Percentiles rank a stretch among this genome's conserved stretches.
phyloP scores from a whole-genome alignment of 2,113 vertebrate genomes.

The Poeciliopsis turrubarensis region DNA sequence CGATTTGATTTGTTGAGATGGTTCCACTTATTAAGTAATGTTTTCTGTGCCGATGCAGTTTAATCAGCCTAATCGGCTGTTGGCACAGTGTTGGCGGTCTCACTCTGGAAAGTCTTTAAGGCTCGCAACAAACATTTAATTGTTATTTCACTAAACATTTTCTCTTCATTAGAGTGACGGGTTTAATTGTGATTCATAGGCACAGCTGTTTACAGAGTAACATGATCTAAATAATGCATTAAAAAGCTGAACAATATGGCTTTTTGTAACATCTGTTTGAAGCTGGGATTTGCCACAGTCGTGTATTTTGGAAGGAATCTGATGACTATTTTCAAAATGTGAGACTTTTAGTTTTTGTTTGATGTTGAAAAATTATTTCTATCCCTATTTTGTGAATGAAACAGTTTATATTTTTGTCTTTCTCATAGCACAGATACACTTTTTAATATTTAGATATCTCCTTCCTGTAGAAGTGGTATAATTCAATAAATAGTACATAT shows the following conservation, averaged over 20 bases:
- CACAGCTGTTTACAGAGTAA: neutral
- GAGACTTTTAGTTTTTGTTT: conserved; percentile 5
- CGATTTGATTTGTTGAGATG: neutral
- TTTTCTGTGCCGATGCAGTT: conserved; percentile 9
- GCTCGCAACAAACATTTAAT: conserved; percentile 9
- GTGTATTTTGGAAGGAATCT: conserved; percentile 7
- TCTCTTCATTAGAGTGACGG: neutral
- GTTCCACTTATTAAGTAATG: conserved; percentile 10
- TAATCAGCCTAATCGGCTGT: conserved; percentile 15
- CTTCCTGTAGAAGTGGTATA: neutral
- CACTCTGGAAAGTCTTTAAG: conserved; percentile 2
- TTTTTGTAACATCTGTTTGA: neutral
- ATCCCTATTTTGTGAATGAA: neutral
- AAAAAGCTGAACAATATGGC: neutral
- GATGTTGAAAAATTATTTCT: conserved; percentile 12
- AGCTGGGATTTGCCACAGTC: neutral
- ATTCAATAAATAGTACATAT: too few relatives aligned
- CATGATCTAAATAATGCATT: conserved; percentile 1
- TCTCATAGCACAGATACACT: conserved; percentile 4
- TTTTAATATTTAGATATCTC: neutral
- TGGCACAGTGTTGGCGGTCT: conserved; percentile 6
- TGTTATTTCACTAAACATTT: conserved; percentile 23
- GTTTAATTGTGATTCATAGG: conserved; percentile 12
- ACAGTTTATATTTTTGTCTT: conserved; percentile 5
- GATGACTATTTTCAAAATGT: neutral